Base-by-base conservation (phyloP, 2,113 vertebrate genomes). In the Euleptes europaea region DNA sequence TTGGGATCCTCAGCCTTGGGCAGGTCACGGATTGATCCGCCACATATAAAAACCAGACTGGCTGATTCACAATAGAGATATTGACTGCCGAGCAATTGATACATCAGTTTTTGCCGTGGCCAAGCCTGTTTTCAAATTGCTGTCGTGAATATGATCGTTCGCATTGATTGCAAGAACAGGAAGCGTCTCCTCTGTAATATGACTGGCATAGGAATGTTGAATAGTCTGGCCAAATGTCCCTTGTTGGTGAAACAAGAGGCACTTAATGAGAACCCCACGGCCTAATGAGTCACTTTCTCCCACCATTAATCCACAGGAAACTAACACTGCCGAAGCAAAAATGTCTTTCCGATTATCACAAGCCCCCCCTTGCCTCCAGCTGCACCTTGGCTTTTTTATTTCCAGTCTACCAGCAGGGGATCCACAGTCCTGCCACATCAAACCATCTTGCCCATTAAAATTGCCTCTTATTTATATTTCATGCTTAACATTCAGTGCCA, bases 181-280 rank as follows among this genome's bases (percentile, higher is more conserved):
- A 91, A 83, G 86, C 86, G 85, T 42, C 31, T 54, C 57, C 83
- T 83, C 1, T 44, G 42, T 40, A 49, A 89, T 67, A 65, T 71
- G 78, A 88, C 15, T 2, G 71, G 74, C 83, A 86, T 31, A 23
- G 5, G 3, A 84, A 31, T 84, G 73, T 83, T 69, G 85, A 60
- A 66, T 74, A 86, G 60, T 71, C 6, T 74, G 85, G 78, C 35
- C 54, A 79, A 78, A 35, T 21, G 77, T 21, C 75, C 79, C 60
- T 73, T 78, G 40, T 19, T 60, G 38, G 51, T 81, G 72, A 81
- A 85, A 69, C 76, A 23, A 19, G 57, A 74, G 3, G 85, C 78
- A 38, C 82, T 69, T 35, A 54, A 65, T 4, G 69, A 76, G 84
- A 89, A 40, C 65, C 51, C 31, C 51, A 44, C 2, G 35, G 54